phyloP scores from a whole-genome alignment of 2,888 invertebrate species.

The Melikaiella ostensackeni region DNA sequence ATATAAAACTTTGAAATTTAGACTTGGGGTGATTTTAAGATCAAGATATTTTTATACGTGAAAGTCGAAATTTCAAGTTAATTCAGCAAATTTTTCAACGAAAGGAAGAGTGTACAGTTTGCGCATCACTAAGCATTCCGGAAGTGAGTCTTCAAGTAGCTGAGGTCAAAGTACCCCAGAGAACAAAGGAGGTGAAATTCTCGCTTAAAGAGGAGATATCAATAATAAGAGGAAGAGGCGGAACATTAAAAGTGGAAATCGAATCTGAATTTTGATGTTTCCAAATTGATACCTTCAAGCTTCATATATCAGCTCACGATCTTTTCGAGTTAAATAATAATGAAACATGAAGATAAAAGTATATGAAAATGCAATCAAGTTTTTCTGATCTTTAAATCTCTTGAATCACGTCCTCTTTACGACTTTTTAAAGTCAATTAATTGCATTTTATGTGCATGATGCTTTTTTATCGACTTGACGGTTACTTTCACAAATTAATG shows the following conservation, averaged over 20 bases:
- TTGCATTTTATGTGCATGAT: background rate
- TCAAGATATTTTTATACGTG: background rate
- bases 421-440: background rate
- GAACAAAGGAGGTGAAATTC: slow-evolving; percentile 30
- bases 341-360: background rate
- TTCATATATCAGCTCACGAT: background rate
- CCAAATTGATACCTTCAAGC: background rate
- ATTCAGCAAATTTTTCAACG: slow-evolving; percentile 30
- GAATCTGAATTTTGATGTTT: background rate
- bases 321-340: background rate
- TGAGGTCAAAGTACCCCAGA: slow-evolving; percentile 33
- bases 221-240: background rate
- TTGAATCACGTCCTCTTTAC: background rate
- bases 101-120: slow-evolving; percentile 52
- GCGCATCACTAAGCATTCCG: slow-evolving; percentile 49
- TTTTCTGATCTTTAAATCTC: background rate
- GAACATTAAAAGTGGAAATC: slow-evolving; percentile 1
- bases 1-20: background rate
- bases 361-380: slow-evolving; percentile 12
- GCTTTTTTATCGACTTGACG: background rate
- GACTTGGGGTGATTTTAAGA: background rate
- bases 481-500: slow-evolving; percentile 17
- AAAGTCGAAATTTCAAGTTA: background rate
- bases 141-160: slow-evolving; percentile 48
- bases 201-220: background rate